Conservation (phyloP, 2,888 invertebrate genomes). For the Callyntrura sp. region DNA sequence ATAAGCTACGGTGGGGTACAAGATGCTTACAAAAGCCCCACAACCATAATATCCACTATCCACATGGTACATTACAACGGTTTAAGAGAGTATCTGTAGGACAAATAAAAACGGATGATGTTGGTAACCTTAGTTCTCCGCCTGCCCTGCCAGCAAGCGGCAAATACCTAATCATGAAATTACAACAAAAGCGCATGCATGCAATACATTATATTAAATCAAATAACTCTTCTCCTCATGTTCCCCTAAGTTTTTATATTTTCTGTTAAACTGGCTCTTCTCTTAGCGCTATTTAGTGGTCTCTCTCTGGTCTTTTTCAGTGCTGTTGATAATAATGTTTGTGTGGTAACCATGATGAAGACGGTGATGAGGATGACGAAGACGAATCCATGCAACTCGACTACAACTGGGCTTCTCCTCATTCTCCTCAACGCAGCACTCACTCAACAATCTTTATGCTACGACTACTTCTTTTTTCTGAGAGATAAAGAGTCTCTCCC, state of each 20-base stretch:
- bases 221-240: conserved; percentile 47
- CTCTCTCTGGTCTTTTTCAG: neutral
- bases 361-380: conserved; percentile 28
- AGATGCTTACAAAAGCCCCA: no score
- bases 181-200: conserved; percentile 4
- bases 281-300: conserved; percentile 6
- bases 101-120: conserved; percentile 50
- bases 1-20: conserved; percentile 18
- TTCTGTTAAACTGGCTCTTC: conserved; percentile 31
- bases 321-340: conserved; percentile 39
- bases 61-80: conserved; percentile 52
- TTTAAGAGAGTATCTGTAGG: neutral
- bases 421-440: neutral
- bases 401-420: neutral
- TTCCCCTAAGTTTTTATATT: conserved; percentile 1
- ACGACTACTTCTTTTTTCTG: conserved; percentile 8
- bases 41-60: neutral
- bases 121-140: conserved; percentile 25
- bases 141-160: neutral
- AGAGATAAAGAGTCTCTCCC: neutral
- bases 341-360: conserved; percentile 46
- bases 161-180: conserved; percentile 41
- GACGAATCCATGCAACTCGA: conserved; percentile 13
- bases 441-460: conserved; percentile 8
- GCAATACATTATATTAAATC: conserved; percentile 15